Conservation (phyloP, 2,797 vertebrate genomes). For the Argyrosomus regius region DNA sequence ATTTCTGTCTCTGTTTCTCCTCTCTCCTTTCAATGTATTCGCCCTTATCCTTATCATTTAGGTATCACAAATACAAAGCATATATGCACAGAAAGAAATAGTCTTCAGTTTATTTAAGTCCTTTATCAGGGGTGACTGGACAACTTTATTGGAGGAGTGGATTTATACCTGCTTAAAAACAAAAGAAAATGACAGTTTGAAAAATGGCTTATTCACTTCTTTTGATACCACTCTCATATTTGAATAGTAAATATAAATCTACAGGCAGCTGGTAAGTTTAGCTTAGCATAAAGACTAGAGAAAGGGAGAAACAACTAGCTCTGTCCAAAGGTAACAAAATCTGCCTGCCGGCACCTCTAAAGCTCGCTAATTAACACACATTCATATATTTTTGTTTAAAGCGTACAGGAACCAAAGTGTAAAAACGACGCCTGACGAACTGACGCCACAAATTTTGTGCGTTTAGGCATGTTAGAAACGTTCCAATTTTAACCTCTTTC, state of each 20-base stretch:
- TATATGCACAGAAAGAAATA: not conserved
- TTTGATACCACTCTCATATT: not conserved
- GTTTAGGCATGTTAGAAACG: not conserved
- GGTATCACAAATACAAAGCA: slow-evolving; percentile 3
- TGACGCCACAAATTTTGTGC: not conserved
- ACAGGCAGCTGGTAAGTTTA: not conserved
- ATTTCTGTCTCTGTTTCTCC: slow-evolving; percentile 16
- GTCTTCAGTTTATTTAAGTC: not conserved
- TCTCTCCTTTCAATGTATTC: not conserved
- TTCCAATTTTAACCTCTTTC: not conserved
- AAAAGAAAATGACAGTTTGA: not conserved
- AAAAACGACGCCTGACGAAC: too few relatives aligned
- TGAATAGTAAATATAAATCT: not conserved
- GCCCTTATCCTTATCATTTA: not conserved
- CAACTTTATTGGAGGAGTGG: not conserved
- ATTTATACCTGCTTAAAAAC: slow-evolving; percentile 6
- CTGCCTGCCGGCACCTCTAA: not conserved
- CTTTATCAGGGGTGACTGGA: not conserved
- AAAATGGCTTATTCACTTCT: not conserved
- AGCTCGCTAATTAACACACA: too few relatives aligned
- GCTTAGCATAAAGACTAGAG: not conserved
- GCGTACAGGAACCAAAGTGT: too few relatives aligned
- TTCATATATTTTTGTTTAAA: too few relatives aligned
- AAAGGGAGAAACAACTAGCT: not conserved
- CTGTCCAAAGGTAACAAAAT: not conserved